Evolutionary conservation across 2,113 vertebrate species (phyloP).

Genomic region (Rafetus swinhoei): DNA sequence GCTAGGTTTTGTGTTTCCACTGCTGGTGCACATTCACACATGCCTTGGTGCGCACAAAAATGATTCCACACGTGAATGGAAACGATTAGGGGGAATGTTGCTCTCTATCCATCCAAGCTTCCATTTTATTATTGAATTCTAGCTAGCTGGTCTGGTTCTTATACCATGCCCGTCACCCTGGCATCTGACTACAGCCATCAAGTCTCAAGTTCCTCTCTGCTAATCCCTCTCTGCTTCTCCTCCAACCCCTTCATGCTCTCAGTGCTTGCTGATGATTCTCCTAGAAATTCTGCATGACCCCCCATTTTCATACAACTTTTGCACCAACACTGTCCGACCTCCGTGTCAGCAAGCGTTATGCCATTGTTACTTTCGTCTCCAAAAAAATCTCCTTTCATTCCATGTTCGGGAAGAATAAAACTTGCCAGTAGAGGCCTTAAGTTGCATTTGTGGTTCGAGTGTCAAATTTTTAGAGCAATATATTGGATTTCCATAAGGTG

Average conservation of each 20-base stretch:
- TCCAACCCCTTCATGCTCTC: background rate
- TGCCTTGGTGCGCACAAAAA: too few relatives aligned
- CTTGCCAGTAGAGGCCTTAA: background rate
- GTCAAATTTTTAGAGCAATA: background rate
- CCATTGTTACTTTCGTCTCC: background rate
- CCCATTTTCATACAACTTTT: background rate
- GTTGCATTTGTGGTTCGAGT: background rate
- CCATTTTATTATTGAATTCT: background rate
- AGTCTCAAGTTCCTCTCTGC: background rate
- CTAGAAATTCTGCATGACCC: background rate
- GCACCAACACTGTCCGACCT: background rate
- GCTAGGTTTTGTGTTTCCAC: too few relatives aligned
- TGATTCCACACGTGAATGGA: too few relatives aligned
- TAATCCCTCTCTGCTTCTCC: rapidly evolving
- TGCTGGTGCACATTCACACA: too few relatives aligned
- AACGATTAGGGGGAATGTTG: too few relatives aligned
- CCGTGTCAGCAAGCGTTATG: background rate
- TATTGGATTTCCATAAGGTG: slow-evolving; percentile 23
- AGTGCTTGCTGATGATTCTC: background rate
- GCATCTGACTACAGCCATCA: background rate
- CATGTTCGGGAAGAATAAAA: background rate
- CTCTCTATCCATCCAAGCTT: rapidly evolving
- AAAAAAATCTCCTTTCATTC: background rate
- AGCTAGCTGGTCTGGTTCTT: background rate
- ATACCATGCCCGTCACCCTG: background rate